Evolutionary conservation across 1,140 invertebrate species (phyloP).

Genomic region (Odontomachus brunneus): DNA sequence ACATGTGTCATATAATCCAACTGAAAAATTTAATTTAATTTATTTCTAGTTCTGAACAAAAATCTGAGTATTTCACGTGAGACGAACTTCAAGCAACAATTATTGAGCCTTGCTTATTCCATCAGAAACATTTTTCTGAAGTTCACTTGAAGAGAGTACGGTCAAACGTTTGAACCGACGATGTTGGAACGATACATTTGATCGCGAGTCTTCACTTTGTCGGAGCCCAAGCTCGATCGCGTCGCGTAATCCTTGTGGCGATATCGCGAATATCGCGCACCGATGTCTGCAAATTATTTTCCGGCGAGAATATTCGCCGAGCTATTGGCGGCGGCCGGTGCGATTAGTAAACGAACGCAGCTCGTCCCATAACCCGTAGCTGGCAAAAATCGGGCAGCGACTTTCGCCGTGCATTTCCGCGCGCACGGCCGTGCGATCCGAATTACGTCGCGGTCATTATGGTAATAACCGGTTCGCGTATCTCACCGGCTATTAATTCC

Average conservation of each 20-base stretch:
- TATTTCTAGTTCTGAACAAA: too few relatives aligned
- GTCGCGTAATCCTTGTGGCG: constrained; percentile 2
- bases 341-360: not conserved
- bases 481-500: constrained; percentile 72
- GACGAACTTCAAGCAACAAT: too few relatives aligned
- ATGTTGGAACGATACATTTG: too few relatives aligned
- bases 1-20: too few relatives aligned
- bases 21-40: too few relatives aligned
- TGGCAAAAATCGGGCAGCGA: constrained; percentile 34
- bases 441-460: constrained; percentile 72
- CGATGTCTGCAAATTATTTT: constrained; percentile 40
- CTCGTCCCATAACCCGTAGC: not conserved
- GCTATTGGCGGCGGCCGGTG: not conserved
- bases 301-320: constrained; percentile 12
- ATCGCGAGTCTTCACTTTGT: not conserved
- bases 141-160: too few relatives aligned
- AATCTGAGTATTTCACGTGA: too few relatives aligned
- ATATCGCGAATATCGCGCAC: constrained; percentile 33
- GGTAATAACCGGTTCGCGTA: constrained; percentile 73
- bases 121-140: too few relatives aligned
- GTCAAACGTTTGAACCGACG: too few relatives aligned
- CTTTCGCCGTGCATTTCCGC: constrained; percentile 32
- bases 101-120: too few relatives aligned
- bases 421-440: constrained; percentile 40
- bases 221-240: not conserved